Base-by-base conservation (phyloP, 2,113 vertebrate species). In the Grantiella picta region DNA sequence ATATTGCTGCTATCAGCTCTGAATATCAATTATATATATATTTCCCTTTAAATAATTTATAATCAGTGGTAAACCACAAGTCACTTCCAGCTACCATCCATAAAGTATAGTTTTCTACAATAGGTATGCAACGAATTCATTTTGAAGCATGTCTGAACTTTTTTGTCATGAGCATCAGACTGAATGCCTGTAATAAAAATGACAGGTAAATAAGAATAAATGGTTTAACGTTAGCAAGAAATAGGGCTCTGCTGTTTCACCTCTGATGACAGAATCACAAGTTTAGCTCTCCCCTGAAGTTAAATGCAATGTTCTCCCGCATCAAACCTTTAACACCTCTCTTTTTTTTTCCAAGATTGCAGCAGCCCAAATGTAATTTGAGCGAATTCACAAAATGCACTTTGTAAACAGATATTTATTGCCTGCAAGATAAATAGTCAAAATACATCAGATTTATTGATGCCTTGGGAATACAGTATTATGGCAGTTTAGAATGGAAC, bases 121-220 rank as follows among this genome's bases (percentile, higher is more conserved):
- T 64, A 86, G 92, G 82, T 94, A 92, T 93, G 94, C 40, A 56
- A 82, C 7, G 1, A 92, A 94, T 85, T 96, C 89, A 87, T 96
- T 97, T 81, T 95, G 92, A 97, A 96, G 94, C 95, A 82, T 76
- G 91, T 92, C 93, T 95, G 90, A 97, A 95, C 92, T 94, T 97
- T 96, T 96, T 92, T 96, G 87, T 96, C 97, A 94, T 72, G 93
- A 96, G 81, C 65, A 97, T 96, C 93, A 95, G 83, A 64, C 88
- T 96, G 95, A 97, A 97, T 96, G 89, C 52, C 93, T 97, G 94
- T 96, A 97, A 97, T 98, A 98, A 97, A 98, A 98, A 54, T 97
- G 97, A 98, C 96, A 98, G 82, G 56, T 89, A 97, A 98, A 97
- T 98, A 92, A 97, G 96, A 97, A 98, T 94, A 97, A 97, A 98